Percentiles rank a stretch among this genome's conserved stretches.
Conservation (phyloP, 2,113 vertebrate genomes). For the Sarotherodon lohbergeri region DNA sequence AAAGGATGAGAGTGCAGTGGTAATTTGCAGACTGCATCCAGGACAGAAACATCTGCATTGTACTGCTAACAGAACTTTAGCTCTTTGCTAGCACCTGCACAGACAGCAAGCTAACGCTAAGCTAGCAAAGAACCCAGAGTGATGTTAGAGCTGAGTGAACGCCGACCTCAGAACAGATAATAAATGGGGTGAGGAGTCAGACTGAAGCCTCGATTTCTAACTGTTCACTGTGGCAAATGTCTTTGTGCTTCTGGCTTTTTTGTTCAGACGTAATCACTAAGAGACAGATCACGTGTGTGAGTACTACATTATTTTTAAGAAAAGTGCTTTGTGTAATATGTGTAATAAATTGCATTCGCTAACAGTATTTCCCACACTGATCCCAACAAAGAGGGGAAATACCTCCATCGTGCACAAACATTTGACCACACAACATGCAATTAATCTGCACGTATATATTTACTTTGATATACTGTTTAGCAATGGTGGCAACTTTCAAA, state of each 20-base stretch:
- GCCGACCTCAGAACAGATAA: neutral
- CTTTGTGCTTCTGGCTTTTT: neutral
- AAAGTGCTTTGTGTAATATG: neutral
- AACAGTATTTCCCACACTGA: neutral
- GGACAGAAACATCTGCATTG: neutral
- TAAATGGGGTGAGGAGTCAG: neutral
- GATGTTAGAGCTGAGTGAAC: neutral
- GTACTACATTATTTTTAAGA: neutral
- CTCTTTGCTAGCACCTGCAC: neutral
- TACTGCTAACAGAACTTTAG: neutral
- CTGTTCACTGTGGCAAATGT: neutral
- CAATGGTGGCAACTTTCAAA: neutral
- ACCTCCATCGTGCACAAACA: neutral
- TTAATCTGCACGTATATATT: neutral
- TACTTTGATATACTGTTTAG: neutral
- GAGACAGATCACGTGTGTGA: rapidly evolving
- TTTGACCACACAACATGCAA: neutral
- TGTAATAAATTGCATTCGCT: neutral
- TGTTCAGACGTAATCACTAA: neutral
- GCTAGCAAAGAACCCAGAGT: neutral
- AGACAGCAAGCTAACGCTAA: neutral
- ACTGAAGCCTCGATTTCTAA: neutral
- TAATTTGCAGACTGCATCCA: neutral
- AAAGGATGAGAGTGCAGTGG: rapidly evolving
- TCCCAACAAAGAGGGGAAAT: neutral